These are phyloP conservation scores for Antennarius maculatus DNA, from an alignment of 2,797 vertebrate species.

Conservation along the genomic window DNA sequence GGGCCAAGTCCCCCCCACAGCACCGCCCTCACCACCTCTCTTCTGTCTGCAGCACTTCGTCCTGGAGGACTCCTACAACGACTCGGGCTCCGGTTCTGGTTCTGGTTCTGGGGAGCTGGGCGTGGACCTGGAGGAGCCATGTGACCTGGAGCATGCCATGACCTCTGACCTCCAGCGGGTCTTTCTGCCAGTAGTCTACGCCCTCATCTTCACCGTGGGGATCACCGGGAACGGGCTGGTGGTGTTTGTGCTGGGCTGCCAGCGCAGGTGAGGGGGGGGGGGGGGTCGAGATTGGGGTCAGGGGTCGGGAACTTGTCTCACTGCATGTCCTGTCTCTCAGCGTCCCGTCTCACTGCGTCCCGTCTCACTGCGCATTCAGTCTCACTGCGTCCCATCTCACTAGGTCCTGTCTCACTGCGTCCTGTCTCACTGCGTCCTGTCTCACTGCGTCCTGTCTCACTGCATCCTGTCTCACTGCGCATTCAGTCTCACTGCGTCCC, in stretches of 20 bases:
- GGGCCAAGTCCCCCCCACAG: background rate
- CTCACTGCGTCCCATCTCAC: too few species aligned
- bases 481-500: too few species aligned
- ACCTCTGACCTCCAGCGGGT: slow-evolving; percentile 87
- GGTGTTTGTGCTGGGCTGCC: slow-evolving; percentile 95
- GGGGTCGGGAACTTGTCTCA: too few species aligned
- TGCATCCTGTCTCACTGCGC: too few species aligned
- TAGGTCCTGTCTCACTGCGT: too few species aligned
- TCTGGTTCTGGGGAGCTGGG: slow-evolving; percentile 84
- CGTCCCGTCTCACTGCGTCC: too few species aligned
- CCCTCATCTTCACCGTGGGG: slow-evolving; percentile 92
- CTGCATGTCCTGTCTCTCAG: too few species aligned
- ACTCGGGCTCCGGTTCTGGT: slow-evolving; percentile 82
- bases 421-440: too few species aligned
- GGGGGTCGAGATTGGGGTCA: background rate
- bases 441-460: too few species aligned
- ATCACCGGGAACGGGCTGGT: slow-evolving; percentile 96
- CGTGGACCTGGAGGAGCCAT: slow-evolving; percentile 82
- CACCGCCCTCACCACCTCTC: background rate
- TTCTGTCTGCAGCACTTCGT: slow-evolving; percentile 67
- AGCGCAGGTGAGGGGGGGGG: slow-evolving; percentile 80
- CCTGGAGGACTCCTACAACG: slow-evolving; percentile 67
- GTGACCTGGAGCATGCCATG: slow-evolving; percentile 80
- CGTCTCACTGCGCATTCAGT: too few species aligned
- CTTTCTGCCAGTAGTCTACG: slow-evolving; percentile 92